phyloP scores from a whole-genome alignment of 2,797 vertebrate genomes.

The Eremophila alpestris region DNA sequence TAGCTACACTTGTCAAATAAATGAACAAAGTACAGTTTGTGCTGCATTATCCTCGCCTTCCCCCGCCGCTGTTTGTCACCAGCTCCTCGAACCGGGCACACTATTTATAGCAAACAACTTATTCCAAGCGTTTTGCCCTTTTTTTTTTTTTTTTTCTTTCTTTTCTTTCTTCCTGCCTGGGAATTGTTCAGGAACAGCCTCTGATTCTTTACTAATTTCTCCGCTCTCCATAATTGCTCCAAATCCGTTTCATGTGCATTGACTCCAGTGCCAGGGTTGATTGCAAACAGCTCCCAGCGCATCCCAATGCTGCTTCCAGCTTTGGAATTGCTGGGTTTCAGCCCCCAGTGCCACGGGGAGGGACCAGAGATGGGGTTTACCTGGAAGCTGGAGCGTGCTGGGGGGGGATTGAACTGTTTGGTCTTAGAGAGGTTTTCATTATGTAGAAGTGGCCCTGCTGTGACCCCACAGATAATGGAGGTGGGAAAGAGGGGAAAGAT shows the following conservation, averaged over 20 bases:
- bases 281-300: slow-evolving; percentile 26
- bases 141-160: background rate
- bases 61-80: slow-evolving; percentile 11
- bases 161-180: background rate
- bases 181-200: slow-evolving; percentile 33
- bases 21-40: slow-evolving; percentile 55
- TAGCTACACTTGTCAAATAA: slow-evolving; percentile 61
- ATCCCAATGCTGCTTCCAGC: background rate
- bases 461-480: background rate
- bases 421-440: background rate
- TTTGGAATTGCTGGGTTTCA: background rate
- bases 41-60: slow-evolving; percentile 22
- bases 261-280: background rate
- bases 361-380: accelerated
- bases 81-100: background rate
- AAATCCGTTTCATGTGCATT: background rate
- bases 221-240: background rate
- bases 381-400: accelerated
- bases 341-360: background rate
- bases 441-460: background rate
- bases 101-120: slow-evolving; percentile 56
- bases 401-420: background rate
- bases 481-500: background rate
- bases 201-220: slow-evolving; percentile 45
- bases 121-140: slow-evolving; percentile 17